Conservation (phyloP, 2,797 vertebrate species). For the Sebastes oblongus region DNA sequence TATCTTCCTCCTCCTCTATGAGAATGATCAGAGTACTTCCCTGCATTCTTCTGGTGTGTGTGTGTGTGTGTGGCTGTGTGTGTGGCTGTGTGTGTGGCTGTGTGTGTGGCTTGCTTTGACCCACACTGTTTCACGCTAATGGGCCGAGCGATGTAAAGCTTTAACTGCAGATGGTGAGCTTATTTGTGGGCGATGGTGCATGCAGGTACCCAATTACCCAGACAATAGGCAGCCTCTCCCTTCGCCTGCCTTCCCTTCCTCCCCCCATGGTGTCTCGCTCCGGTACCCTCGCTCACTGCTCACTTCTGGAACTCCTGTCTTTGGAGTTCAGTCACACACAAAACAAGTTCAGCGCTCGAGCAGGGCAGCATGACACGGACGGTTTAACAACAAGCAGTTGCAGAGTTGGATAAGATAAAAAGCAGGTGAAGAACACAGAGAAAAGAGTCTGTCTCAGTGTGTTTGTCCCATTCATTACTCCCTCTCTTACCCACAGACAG, state of each 20-base stretch:
- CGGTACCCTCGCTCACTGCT: neutral
- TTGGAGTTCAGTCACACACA: neutral
- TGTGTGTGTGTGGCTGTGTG: too few species aligned
- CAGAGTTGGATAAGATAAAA: neutral
- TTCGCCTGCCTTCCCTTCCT: neutral
- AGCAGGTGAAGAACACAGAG: neutral
- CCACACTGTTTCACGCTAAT: neutral
- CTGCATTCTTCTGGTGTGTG: neutral
- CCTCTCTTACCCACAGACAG: too few species aligned
- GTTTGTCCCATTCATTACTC: too few species aligned
- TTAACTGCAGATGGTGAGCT: neutral
- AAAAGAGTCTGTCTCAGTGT: neutral
- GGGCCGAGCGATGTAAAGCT: neutral
- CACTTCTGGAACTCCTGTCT: neutral
- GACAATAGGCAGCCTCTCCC: constrained; percentile 2
- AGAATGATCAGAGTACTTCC: neutral
- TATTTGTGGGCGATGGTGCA: constrained; percentile 6
- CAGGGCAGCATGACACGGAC: neutral
- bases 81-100: too few species aligned
- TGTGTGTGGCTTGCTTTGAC: neutral
- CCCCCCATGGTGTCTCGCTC: neutral
- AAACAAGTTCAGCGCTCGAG: neutral
- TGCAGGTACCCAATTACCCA: constrained; percentile 18
- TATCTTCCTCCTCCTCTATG: neutral
- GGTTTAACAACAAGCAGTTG: neutral